A percentile compares a stretch with the other conserved stretches of the same genome.
Conservation (phyloP, 2,797 vertebrate genomes). For the Linurgus olivaceus region DNA sequence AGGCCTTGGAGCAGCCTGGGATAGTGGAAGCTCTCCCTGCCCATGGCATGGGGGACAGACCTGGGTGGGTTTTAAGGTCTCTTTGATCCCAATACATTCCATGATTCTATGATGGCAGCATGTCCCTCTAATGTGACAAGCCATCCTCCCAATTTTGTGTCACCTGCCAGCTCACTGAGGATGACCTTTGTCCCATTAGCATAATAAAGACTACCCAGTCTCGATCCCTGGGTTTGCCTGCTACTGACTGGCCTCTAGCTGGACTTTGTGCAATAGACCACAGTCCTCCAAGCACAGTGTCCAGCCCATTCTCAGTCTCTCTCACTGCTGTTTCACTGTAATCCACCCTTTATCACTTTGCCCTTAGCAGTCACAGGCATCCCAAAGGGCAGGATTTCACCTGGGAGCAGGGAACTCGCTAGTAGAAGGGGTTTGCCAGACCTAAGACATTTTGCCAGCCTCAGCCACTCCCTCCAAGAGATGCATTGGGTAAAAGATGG, state of each 20-base stretch:
- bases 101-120: not conserved
- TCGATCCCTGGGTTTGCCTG: rapidly evolving
- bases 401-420: not conserved
- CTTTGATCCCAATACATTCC: not conserved
- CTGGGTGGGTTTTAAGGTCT: not conserved
- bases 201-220: no score
- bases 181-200: not conserved
- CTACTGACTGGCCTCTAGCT: not conserved
- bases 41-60: no score
- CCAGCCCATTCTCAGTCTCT: not conserved
- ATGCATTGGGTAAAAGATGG: not conserved
- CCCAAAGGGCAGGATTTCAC: not conserved
- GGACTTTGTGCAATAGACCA: not conserved
- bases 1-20: not conserved
- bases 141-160: not conserved
- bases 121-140: not conserved
- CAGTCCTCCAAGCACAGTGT: not conserved
- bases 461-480: not conserved
- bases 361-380: not conserved
- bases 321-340: not conserved
- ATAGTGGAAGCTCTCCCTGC: not conserved
- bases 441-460: not conserved
- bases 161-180: not conserved
- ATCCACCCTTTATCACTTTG: not conserved
- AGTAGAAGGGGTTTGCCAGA: not conserved